Evolutionary conservation across 2,113 vertebrate genomes (phyloP).

Genomic region (Vulpes vulpes): DNA sequence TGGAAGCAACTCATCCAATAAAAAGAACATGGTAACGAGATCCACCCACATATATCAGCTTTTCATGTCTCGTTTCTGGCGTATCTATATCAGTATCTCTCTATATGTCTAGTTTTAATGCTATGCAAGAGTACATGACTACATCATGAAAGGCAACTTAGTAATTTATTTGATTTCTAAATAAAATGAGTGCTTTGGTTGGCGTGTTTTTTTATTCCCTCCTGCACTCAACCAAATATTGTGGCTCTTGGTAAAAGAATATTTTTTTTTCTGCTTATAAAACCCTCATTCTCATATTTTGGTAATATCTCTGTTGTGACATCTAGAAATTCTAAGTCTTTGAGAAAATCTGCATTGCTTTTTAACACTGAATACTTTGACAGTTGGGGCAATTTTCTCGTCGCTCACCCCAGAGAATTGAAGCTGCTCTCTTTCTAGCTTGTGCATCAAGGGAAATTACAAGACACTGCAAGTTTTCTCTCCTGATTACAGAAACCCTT

Average conservation of each 20-base stretch:
- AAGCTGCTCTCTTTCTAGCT: not conserved
- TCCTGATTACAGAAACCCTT: not conserved
- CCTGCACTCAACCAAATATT: not conserved
- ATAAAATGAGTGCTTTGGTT: not conserved
- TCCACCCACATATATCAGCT: conserved; percentile 54
- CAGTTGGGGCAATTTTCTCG: conserved; percentile 60
- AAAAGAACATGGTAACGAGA: conserved; percentile 79
- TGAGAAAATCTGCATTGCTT: conserved; percentile 56
- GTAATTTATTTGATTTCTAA: conserved; percentile 50
- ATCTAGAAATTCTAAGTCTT: conserved; percentile 8
- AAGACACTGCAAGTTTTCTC: not conserved
- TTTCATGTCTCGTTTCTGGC: conserved; percentile 61
- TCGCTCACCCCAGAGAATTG: conserved; percentile 6
- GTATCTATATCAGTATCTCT: not conserved
- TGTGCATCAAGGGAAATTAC: not conserved
- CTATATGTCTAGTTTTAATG: not conserved
- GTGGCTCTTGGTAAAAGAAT: conserved; percentile 33
- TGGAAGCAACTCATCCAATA: conserved; percentile 75
- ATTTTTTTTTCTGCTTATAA: not conserved
- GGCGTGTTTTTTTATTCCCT: conserved; percentile 7
- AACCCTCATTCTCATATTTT: conserved; percentile 20
- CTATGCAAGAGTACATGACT: not conserved
- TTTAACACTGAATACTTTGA: conserved; percentile 21
- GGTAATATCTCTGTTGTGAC: conserved; percentile 60
- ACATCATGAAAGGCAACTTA: not conserved